Conservation (phyloP, 64 coral and sea anemone species). For the Orbicella faveolata region DNA sequence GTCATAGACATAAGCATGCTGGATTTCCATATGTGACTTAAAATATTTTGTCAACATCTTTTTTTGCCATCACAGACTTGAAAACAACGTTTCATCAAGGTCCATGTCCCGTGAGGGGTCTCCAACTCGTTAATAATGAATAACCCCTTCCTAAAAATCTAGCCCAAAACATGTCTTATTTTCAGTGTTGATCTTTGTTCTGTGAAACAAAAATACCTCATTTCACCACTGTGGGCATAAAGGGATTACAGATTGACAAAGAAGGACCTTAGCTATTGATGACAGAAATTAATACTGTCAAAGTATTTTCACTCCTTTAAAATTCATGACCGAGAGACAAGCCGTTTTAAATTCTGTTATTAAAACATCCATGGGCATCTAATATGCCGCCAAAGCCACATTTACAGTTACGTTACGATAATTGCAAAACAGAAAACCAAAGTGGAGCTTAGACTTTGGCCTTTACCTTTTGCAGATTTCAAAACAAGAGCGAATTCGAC, state of each 20-base stretch:
- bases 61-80: background rate
- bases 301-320: background rate
- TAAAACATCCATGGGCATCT: background rate
- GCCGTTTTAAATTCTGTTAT: conserved; percentile 4
- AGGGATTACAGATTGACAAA: background rate
- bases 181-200: background rate
- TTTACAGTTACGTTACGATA: background rate
- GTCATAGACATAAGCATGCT: background rate
- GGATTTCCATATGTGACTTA: background rate
- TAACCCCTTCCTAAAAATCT: conserved; percentile 7
- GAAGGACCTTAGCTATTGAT: background rate
- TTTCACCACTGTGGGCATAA: background rate
- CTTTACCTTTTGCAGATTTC: background rate
- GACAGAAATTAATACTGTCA: background rate
- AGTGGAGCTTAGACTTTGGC: conserved; percentile 6
- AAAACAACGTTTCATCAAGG: background rate
- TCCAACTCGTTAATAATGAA: conserved; percentile 26
- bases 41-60: background rate
- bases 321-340: background rate
- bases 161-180: background rate
- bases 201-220: background rate
- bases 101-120: background rate
- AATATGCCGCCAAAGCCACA: background rate
- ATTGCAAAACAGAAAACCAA: background rate
- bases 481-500: background rate